phyloP scores from a whole-genome alignment of 2,888 invertebrate species.

The Cheilosia urbana region DNA sequence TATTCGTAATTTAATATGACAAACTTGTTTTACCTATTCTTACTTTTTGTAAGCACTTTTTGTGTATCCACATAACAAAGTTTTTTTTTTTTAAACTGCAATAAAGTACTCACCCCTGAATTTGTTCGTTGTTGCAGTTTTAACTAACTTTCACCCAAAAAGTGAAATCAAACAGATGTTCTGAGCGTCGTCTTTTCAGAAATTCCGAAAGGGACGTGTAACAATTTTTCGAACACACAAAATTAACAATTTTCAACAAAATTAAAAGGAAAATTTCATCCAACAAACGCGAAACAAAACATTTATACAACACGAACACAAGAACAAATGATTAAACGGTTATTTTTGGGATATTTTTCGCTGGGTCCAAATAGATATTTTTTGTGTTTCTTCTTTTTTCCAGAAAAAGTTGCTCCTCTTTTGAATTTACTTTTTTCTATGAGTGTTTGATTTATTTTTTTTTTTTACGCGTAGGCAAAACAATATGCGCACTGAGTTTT shows the following conservation, averaged over 20 bases:
- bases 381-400: slow-evolving; percentile 40
- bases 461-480: slow-evolving; percentile 2
- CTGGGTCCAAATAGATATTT: slow-evolving; percentile 45
- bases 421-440: slow-evolving; percentile 61
- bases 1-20: no score
- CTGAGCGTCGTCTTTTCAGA: not conserved
- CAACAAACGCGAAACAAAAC: slow-evolving; percentile 46
- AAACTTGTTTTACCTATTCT: no score
- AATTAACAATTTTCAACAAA: slow-evolving; percentile 42
- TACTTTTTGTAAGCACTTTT: no score
- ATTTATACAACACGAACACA: slow-evolving; percentile 11
- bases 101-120: no score
- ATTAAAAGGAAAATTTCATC: slow-evolving; percentile 27
- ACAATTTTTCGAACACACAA: slow-evolving; percentile 29
- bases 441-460: slow-evolving; percentile 50
- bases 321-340: slow-evolving; percentile 49
- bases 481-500: not conserved
- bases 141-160: no score
- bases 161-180: not conserved
- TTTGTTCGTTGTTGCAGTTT: no score
- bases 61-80: no score
- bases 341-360: slow-evolving; percentile 36
- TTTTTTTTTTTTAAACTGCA: no score
- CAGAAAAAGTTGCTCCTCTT: slow-evolving; percentile 45
- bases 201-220: not conserved